These are phyloP conservation scores for Chiloscyllium plagiosum DNA, from an alignment of 2,113 vertebrate species.

Conservation along the genomic window DNA sequence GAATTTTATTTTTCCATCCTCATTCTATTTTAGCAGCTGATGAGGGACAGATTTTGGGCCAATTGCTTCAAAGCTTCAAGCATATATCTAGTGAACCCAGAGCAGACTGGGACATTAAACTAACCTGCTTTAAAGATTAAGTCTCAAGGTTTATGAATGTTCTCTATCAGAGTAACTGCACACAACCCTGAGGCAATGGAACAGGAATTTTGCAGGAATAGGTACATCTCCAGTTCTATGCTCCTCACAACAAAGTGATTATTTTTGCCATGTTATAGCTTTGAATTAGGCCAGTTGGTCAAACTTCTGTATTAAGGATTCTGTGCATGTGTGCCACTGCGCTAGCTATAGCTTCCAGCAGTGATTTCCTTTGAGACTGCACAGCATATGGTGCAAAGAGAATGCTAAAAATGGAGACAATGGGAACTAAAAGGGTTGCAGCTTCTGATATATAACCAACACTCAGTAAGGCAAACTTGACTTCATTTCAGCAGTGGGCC, in stretches of 20 bases:
- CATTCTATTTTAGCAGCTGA: not conserved
- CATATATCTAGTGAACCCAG: not conserved
- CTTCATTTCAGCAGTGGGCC: too few relatives aligned
- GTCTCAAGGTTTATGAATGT: not conserved
- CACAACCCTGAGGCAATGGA: not conserved
- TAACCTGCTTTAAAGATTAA: not conserved
- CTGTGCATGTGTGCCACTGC: not conserved
- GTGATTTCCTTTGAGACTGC: constrained; percentile 19
- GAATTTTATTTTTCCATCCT: not conserved
- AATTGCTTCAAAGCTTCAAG: not conserved
- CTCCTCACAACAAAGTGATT: not conserved
- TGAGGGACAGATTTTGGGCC: not conserved
- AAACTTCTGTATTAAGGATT: not conserved
- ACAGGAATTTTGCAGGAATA: not conserved
- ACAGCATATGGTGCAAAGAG: not conserved
- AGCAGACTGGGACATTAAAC: not conserved
- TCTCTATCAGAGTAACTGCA: not conserved
- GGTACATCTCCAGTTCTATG: not conserved
- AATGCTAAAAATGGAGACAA: not conserved
- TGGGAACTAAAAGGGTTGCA: not conserved
- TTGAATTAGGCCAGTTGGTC: not conserved
- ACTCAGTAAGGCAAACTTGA: not conserved
- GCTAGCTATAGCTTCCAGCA: not conserved
- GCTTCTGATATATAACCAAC: not conserved
- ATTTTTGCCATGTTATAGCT: not conserved